These are phyloP conservation scores for Unio pictorum DNA, from an alignment of 2,888 invertebrate species.

Conservation along the genomic window DNA sequence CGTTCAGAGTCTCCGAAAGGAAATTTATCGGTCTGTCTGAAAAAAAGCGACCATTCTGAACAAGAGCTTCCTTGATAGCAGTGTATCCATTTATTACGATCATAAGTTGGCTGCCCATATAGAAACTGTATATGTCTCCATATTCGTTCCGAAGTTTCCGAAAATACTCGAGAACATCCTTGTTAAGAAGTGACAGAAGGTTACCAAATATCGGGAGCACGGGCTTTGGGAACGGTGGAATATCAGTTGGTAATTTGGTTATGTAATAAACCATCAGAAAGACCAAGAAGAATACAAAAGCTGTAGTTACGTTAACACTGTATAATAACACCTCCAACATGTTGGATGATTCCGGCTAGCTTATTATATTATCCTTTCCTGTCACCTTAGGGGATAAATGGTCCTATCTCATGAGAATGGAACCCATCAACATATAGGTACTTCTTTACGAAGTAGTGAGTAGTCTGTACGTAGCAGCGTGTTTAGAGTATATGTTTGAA, in stretches of 20 bases:
- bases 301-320: no score
- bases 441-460: no score
- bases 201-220: constrained; percentile 22
- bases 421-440: no score
- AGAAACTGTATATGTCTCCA: constrained; percentile 21
- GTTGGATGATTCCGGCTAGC: no score
- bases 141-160: constrained; percentile 11
- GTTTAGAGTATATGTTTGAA: no score
- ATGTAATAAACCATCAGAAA: no score
- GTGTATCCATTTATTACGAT: constrained; percentile 20
- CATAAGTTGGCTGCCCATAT: constrained; percentile 12
- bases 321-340: no score
- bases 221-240: constrained; percentile 17
- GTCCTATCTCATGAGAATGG: no score
- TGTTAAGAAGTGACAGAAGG: constrained; percentile 6
- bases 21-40: constrained; percentile 12
- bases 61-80: constrained; percentile 8
- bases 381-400: no score
- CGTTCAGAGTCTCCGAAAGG: not conserved
- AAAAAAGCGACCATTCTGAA: constrained; percentile 8
- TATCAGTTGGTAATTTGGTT: constrained; percentile 1
- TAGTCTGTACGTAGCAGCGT: no score
- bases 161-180: constrained; percentile 4
- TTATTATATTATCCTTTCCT: no score
- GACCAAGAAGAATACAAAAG: no score